Evolutionary conservation across 1,140 invertebrate species (phyloP).

Genomic region (Meloidogyne floridensis): DNA sequence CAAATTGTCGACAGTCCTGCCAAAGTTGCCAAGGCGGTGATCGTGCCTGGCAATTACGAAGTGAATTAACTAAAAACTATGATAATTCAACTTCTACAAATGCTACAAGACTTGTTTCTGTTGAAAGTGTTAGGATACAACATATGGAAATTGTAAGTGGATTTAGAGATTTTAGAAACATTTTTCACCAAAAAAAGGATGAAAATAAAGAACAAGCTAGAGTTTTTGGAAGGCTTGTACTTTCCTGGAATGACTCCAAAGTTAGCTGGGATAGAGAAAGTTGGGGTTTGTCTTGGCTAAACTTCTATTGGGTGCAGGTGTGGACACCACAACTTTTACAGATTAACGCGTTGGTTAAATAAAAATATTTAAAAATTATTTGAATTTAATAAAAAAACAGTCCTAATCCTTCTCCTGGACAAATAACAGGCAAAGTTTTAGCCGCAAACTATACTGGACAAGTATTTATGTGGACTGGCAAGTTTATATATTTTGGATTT

Average conservation of each 20-base stretch:
- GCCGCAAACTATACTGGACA: constrained; percentile 65
- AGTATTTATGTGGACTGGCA: constrained; percentile 62
- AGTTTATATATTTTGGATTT: constrained; percentile 40
- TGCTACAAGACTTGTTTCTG: constrained; percentile 45
- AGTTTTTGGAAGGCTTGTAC: constrained; percentile 58
- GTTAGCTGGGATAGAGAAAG: constrained; percentile 63
- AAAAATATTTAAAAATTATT: constrained; percentile 9
- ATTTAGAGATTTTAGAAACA: background rate
- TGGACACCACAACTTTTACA: constrained; percentile 65
- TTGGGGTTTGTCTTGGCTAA: constrained; percentile 65
- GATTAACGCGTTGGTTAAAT: constrained; percentile 58
- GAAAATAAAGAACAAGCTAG: constrained; percentile 33
- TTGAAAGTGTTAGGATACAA: constrained; percentile 61
- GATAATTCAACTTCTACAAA: constrained; percentile 58
- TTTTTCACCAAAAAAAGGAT: constrained; percentile 21
- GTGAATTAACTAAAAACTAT: constrained; percentile 57
- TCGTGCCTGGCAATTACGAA: constrained; percentile 61
- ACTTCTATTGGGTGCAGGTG: constrained; percentile 66
- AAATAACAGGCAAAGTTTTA: constrained; percentile 60
- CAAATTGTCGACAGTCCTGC: constrained; percentile 63
- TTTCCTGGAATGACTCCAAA: constrained; percentile 63
- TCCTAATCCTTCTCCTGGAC: constrained; percentile 50
- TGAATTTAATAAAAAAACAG: constrained; percentile 41
- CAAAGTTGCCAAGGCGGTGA: constrained; percentile 65
- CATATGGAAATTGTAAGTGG: constrained; percentile 58